A percentile compares a stretch with the other conserved stretches of the same genome.
phyloP scores from a whole-genome alignment of 2,113 vertebrate species.

The Catharus minimus region DNA sequence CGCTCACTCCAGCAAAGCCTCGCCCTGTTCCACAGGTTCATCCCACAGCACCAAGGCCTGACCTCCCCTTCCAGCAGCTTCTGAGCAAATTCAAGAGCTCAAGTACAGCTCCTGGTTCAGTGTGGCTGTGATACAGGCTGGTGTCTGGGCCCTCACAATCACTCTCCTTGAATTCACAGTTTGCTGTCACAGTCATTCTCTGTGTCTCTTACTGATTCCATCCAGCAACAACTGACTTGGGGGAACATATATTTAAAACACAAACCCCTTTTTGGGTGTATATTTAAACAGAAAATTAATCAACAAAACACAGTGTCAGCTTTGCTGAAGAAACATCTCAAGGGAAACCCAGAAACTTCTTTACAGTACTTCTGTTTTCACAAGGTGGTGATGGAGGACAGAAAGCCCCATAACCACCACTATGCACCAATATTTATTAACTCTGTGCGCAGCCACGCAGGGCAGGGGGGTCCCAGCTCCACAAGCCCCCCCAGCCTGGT shows the following conservation, averaged over 20 bases:
- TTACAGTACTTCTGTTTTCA: neutral
- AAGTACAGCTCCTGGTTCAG: neutral
- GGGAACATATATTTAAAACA: neutral
- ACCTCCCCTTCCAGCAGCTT: neutral
- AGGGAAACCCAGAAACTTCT: neutral
- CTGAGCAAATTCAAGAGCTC: fast-evolving
- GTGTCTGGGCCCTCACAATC: fast-evolving
- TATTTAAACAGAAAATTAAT: neutral
- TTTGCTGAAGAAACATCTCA: neutral
- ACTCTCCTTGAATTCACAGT: neutral
- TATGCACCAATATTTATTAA: neutral
- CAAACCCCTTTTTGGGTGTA: fast-evolving
- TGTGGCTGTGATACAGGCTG: neutral
- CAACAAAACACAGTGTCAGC: neutral
- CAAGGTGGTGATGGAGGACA: neutral
- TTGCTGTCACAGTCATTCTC: neutral
- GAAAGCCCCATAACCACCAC: neutral
- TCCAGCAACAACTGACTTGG: neutral
- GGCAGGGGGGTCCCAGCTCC: neutral
- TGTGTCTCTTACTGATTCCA: neutral
- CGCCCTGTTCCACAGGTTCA: neutral
- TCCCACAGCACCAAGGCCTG: neutral
- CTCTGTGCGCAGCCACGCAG: fast-evolving
- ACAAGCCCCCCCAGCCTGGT: no score
- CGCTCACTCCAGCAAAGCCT: neutral